Base-by-base conservation (phyloP, 2,888 invertebrate genomes). In the Lymantria monacha region DNA sequence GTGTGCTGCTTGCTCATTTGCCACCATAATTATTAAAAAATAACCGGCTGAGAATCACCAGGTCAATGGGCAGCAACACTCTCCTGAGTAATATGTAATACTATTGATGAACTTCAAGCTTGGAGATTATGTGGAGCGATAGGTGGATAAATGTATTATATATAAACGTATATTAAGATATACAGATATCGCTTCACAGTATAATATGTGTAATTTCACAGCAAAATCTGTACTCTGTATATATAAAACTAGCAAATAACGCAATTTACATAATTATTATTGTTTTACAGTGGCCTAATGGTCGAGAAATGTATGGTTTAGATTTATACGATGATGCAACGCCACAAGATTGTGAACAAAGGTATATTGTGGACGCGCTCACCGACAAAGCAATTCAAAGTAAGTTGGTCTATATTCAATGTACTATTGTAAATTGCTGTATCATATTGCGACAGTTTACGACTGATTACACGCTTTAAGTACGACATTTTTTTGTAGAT, bases 281-380 rank as follows among this genome's bases (percentile, higher is more conserved):
- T 46, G 54, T 13, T 63, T 79, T 74, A 44, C 72, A 91, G 90
- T 88, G 83, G 83, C 89, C 90, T 0, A 76, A 79, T 55, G 88
- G 88, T 44, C 73, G 81, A 40, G 42, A 62, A 22, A 53, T 87
- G 70, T 83, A 72, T 51, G 91, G 91, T 3, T 57, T 85, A 60
- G 91, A 91, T 68, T 68, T 91, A 2, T 85, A 82, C 57, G 87
- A 88, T 55, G 74, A 80, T 48, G 76, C 74, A 31, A 57, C 69
- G 44, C 86, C 90, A 7, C 87, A 88, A 68, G 75, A 78, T 3
- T 66, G 71, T 13, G 89, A 88, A 59, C 73, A 85, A 14, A 77
- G 87, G 7, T 90, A 91, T 51, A 76, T 86, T 14, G 80, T 88
- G 1, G 91, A 91, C 51, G 84, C 87, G 13, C 68, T 91, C 14